These are phyloP conservation scores for Alectura lathami DNA, from an alignment of 2,113 vertebrate species.

Conservation along the genomic window DNA sequence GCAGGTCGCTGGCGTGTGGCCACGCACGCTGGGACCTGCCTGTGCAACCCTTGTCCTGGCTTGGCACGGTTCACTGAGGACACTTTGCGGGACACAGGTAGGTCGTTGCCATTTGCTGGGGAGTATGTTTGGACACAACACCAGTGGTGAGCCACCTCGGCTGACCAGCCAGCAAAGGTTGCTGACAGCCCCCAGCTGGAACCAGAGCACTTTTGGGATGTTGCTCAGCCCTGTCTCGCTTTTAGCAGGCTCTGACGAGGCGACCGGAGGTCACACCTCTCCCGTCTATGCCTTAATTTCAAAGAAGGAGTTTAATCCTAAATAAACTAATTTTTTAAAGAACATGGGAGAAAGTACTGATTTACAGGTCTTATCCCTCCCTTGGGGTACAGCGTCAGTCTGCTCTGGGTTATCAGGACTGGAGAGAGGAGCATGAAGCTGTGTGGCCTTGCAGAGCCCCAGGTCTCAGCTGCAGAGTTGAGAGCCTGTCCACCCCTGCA, in stretches of 20 bases:
- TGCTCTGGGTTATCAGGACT: neutral
- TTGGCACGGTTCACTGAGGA: neutral
- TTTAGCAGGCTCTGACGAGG: neutral
- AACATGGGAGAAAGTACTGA: neutral
- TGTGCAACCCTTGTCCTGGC: neutral
- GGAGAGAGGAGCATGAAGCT: neutral
- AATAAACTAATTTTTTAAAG: neutral
- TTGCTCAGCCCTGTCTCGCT: neutral
- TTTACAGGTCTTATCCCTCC: neutral
- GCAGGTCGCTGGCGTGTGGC: neutral
- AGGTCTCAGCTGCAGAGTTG: neutral
- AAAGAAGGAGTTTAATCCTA: neutral
- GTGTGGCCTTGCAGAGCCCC: neutral
- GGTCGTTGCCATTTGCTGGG: neutral
- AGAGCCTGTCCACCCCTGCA: neutral
- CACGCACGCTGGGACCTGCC: rapidly evolving
- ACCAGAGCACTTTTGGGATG: rapidly evolving
- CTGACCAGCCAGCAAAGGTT: neutral
- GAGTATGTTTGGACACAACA: neutral
- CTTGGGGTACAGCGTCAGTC: neutral
- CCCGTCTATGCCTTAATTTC: neutral
- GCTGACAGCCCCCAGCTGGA: rapidly evolving
- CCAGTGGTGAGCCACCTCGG: rapidly evolving
- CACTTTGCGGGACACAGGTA: rapidly evolving
- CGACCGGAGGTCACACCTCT: neutral